A percentile compares a stretch with the other conserved stretches of the same genome.
These are phyloP conservation scores for Patella caerulea DNA, from an alignment of 2,888 invertebrate genomes.

Conservation along the genomic window DNA sequence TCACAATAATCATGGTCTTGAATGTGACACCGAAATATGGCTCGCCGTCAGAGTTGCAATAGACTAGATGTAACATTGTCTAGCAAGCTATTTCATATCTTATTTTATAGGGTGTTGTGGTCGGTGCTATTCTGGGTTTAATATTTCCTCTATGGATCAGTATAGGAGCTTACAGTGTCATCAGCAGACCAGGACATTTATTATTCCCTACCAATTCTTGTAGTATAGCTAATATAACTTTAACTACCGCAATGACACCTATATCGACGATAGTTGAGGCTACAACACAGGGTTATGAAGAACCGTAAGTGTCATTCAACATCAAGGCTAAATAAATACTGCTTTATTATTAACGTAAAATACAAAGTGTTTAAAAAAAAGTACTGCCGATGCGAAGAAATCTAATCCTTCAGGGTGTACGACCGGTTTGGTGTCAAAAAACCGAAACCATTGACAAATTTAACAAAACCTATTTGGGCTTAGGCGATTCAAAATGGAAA, in stretches of 20 bases:
- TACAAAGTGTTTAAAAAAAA: too few relatives aligned
- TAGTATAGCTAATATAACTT: constrained; percentile 21
- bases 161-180: constrained; percentile 54
- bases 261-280: not conserved
- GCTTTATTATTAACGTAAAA: too few relatives aligned
- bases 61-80: not conserved
- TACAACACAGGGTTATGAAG: not conserved
- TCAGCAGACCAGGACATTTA: constrained; percentile 26
- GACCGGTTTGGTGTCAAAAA: too few relatives aligned
- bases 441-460: too few relatives aligned
- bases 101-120: constrained; percentile 47
- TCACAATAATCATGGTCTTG: not conserved
- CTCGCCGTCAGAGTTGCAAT: not conserved
- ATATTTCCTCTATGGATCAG: constrained; percentile 59
- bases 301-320: not conserved
- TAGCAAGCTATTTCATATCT: not conserved
- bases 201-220: constrained; percentile 42
- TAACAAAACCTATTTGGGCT: too few relatives aligned
- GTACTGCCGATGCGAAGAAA: too few relatives aligned
- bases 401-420: too few relatives aligned
- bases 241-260: constrained; percentile 16
- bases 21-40: not conserved
- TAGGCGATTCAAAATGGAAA: too few relatives aligned
- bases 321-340: too few relatives aligned
- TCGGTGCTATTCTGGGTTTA: constrained; percentile 56